Evolutionary conservation across 2,797 vertebrate species (phyloP), one percentile per base, ranked within the genome.

Genomic region (Anas flavirostris): DNA sequence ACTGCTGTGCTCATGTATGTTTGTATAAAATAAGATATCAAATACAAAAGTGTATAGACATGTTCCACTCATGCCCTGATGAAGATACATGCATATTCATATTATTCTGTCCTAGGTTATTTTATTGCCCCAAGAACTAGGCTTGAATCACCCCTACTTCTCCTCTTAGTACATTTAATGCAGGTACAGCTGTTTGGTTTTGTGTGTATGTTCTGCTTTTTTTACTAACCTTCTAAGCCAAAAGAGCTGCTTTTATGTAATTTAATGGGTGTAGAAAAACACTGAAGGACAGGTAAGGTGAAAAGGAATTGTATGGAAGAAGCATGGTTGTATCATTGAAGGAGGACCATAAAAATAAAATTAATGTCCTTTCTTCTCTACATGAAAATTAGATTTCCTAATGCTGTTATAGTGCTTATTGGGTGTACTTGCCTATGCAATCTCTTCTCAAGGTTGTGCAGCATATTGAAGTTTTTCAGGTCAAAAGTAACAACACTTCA

Each of bases 371-470:
- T 79, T 64, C 43, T 88, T 86, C 48, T 86, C 46, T 80, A 53
- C 44, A 41, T 91, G 56, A 84, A 92, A 93, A 88, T 78, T 87
- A 63, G 39, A 93, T 86, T 66, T 73, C 55, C 52, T 74, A 12
- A 44, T 85, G 53, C 23, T 86, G 4, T 91, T 62, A n/a, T 3
- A 75, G 64, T 3, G 3, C 18, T 59, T 95, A 80, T 26, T 55
- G 60, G 56, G 9, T 16, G 4, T 69, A 73, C 41, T 86, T 91
- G 63, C 26, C 43, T 67, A 5, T 66, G 44, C 68, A 81, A 77
- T 80, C 18, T 77, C 29, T 85, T 82, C 63, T 89, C 91, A 70
- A 94, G 64, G 92, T 63, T 93, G 46, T 86, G 52, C 77, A 79
- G 29, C 56, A 67, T 67, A 31, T 25, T 86, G 64, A 41, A 82